Evolutionary conservation across 2,113 vertebrate species (phyloP), one percentile per base, ranked within the genome.

Genomic region (Ailurus styani): DNA sequence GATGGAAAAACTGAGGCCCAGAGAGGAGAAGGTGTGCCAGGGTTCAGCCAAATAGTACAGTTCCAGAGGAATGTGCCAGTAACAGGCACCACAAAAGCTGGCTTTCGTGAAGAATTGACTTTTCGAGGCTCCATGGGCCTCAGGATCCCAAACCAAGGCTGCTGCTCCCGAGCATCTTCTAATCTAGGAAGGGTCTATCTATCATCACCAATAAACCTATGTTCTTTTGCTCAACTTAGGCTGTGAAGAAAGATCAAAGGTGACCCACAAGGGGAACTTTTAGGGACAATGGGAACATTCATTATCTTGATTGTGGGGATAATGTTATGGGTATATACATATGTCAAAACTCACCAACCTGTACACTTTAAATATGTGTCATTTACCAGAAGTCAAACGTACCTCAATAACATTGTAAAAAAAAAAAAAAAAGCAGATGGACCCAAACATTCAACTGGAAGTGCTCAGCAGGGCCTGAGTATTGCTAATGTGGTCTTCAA

Each of bases 201-300:
- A 62, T 29, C n/a, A 66, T 25, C n/a, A 72, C 21, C 7, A 57
- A 88, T 40, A 87, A 95, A 86, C 7, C 64, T 42, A 85, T 68
- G 31, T 86, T 70, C n/a, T 68, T 91, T 83, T 34, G 21, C 34
- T 81, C 77, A 68, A 50, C 29, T 90, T 68, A 42, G 0, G 12
- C 54, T 66, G 15, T 78, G 34, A 55, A 89, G 72, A 95, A 95
- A 92, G 75, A 82, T 64, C 78, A 86, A 91, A 96, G 18, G 70
- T 91, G 50, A 94, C 54, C 42, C 77, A 82, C 1, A 86, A 42
- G 72, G 84, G 12, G n/a, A 55, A 88, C 84, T 17, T 81, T 90
- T 27, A 23, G 27, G 23, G 10, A 42, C 21, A 14, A 54, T 60
- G 50, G 78, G 55, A 93, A 45, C 72, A 40, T 27, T 93, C n/a